Percentiles rank a stretch among this genome's conserved stretches.
phyloP scores from a whole-genome alignment of 2,113 vertebrate species.

The Phalacrocorax aristotelis region DNA sequence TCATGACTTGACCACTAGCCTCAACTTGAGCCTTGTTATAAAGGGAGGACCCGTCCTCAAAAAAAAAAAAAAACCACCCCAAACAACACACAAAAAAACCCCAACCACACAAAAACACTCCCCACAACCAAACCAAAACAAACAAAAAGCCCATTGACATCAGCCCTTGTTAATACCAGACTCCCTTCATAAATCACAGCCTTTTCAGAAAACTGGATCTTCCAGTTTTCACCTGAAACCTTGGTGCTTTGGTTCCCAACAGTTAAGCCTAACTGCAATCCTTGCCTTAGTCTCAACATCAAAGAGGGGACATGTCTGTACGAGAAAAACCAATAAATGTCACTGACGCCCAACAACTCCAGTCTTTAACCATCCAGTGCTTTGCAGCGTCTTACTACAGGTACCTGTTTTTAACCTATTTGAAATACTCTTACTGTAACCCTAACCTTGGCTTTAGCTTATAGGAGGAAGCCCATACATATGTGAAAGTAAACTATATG shows the following conservation, averaged over 20 bases:
- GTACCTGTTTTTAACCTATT: not conserved
- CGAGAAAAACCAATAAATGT: not conserved
- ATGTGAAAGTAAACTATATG: accelerated
- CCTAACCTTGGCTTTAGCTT: not conserved
- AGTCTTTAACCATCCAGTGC: not conserved
- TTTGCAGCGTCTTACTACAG: not conserved
- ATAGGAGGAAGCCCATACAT: not conserved
- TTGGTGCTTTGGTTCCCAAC: not conserved
- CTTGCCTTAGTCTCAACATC: not conserved
- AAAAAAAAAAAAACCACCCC: not conserved
- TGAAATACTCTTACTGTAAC: not conserved
- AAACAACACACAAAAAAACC: not conserved
- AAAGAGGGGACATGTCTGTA: not conserved
- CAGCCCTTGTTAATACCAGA: not conserved
- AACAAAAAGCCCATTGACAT: not conserved
- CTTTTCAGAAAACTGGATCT: not conserved
- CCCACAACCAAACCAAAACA: not conserved
- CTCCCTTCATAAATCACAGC: not conserved
- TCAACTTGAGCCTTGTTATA: not conserved
- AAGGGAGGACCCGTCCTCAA: not conserved
- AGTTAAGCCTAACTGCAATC: not conserved
- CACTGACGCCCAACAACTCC: not conserved
- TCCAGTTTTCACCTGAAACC: not conserved
- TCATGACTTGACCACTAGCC: not conserved
- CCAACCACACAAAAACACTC: too few species aligned